phyloP scores from a whole-genome alignment of 1,140 invertebrate species.

The Drepana arcuata region DNA sequence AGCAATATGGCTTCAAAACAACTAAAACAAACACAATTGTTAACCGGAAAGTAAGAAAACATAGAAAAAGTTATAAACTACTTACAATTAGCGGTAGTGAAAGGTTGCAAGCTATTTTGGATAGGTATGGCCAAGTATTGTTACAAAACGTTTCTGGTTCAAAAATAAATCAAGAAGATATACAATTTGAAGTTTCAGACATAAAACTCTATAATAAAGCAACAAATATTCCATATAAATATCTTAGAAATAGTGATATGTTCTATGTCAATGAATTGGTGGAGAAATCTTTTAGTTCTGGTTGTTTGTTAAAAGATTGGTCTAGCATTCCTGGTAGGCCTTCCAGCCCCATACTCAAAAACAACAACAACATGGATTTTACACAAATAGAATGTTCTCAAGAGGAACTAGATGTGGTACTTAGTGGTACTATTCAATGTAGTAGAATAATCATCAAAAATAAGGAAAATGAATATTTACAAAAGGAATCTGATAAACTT shows the following conservation, averaged over 20 bases:
- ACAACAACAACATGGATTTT: conserved; percentile 28
- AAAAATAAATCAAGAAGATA: no score
- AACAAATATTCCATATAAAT: conserved; percentile 35
- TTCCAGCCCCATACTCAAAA: conserved; percentile 31
- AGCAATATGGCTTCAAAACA: conserved; percentile 58
- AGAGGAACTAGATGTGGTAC: conserved; percentile 44
- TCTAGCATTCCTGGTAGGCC: conserved; percentile 61
- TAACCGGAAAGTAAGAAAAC: conserved; percentile 27
- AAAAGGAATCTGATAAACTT: background rate
- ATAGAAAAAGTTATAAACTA: conserved; percentile 41
- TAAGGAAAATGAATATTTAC: conserved; percentile 17
- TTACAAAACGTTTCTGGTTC: conserved; percentile 24
- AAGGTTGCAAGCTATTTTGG: conserved; percentile 42
- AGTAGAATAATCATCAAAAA: conserved; percentile 27
- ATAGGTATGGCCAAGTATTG: conserved; percentile 51
- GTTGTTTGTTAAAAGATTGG: conserved; percentile 63
- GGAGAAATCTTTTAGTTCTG: conserved; percentile 25
- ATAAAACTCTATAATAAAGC: conserved; percentile 26
- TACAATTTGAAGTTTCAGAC: conserved; percentile 7
- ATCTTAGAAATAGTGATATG: conserved; percentile 35
- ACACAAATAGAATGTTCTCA: conserved; percentile 37
- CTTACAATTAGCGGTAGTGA: conserved; percentile 30
- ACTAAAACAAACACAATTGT: conserved; percentile 28
- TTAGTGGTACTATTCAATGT: conserved; percentile 37
- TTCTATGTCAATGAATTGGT: conserved; percentile 65